These are phyloP conservation scores for Zootoca vivipara DNA, from an alignment of 2,113 vertebrate species.

Conservation along the genomic window DNA sequence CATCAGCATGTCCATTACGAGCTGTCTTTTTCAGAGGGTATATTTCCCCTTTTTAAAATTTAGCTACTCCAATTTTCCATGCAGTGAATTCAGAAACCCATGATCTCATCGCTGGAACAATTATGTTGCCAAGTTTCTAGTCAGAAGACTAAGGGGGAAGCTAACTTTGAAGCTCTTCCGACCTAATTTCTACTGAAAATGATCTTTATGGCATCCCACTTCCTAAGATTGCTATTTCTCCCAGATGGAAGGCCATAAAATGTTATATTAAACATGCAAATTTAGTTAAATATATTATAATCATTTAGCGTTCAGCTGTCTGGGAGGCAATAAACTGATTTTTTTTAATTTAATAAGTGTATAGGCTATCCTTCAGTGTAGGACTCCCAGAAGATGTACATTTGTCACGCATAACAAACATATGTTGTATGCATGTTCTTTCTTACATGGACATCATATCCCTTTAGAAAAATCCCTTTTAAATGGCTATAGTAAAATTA, in stretches of 20 bases:
- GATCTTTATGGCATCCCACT: background rate
- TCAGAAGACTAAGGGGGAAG: background rate
- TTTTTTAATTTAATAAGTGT: background rate
- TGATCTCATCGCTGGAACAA: slow-evolving; percentile 11
- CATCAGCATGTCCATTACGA: background rate
- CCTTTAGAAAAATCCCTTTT: background rate
- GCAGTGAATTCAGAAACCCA: background rate
- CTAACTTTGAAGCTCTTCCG: background rate
- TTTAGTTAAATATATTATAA: background rate
- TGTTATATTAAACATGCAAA: background rate
- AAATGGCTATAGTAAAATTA: slow-evolving; percentile 2
- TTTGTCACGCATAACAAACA: background rate
- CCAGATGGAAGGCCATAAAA: background rate
- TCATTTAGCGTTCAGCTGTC: no score
- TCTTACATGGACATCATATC: background rate
- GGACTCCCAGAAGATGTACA: background rate
- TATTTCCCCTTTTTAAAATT: background rate
- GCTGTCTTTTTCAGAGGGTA: slow-evolving; percentile 6
- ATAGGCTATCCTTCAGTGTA: background rate
- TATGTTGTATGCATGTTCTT: background rate
- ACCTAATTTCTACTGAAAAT: background rate
- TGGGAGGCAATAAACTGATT: background rate
- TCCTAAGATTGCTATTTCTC: background rate
- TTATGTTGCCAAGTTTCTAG: background rate
- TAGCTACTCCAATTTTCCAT: slow-evolving; percentile 4